Evolutionary conservation across 1,140 invertebrate genomes (phyloP).

Genomic region (Copidosoma floridanum): DNA sequence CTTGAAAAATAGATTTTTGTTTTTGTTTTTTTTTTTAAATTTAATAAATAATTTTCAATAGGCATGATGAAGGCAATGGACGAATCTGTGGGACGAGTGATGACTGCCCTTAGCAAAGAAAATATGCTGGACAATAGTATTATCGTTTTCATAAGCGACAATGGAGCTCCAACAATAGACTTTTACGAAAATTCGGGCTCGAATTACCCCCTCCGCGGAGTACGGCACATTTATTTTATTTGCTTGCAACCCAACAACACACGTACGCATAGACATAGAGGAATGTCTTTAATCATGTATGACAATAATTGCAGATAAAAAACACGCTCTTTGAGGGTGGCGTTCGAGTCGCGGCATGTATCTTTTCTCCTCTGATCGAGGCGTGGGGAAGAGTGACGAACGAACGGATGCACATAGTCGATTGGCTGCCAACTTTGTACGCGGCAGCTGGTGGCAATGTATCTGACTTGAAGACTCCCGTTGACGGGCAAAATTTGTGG

Average conservation of each 20-base stretch:
- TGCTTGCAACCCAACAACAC: no score
- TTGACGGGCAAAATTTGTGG: slow-evolving; percentile 59
- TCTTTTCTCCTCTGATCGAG: slow-evolving; percentile 58
- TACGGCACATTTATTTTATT: no score
- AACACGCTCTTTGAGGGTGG: slow-evolving; percentile 66
- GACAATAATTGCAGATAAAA: slow-evolving; percentile 50
- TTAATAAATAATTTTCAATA: slow-evolving; percentile 45
- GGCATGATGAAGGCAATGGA: slow-evolving; percentile 66
- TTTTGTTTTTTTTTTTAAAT: slow-evolving; percentile 10
- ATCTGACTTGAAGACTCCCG: slow-evolving; percentile 33
- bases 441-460: slow-evolving; percentile 57
- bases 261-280: no score
- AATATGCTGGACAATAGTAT: slow-evolving; percentile 66
- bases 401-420: slow-evolving; percentile 68
- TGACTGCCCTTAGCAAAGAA: slow-evolving; percentile 54
- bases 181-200: slow-evolving; percentile 63
- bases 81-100: slow-evolving; percentile 64
- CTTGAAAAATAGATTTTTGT: neutral
- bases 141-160: slow-evolving; percentile 73
- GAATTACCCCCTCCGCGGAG: slow-evolving; percentile 69
- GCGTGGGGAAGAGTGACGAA: slow-evolving; percentile 57
- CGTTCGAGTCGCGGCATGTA: slow-evolving; percentile 62
- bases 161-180: slow-evolving; percentile 64
- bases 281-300: no score
- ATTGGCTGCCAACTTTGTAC: slow-evolving; percentile 73